Conservation (phyloP, 2,797 vertebrate species). For the Myiotriccus ornatus region DNA sequence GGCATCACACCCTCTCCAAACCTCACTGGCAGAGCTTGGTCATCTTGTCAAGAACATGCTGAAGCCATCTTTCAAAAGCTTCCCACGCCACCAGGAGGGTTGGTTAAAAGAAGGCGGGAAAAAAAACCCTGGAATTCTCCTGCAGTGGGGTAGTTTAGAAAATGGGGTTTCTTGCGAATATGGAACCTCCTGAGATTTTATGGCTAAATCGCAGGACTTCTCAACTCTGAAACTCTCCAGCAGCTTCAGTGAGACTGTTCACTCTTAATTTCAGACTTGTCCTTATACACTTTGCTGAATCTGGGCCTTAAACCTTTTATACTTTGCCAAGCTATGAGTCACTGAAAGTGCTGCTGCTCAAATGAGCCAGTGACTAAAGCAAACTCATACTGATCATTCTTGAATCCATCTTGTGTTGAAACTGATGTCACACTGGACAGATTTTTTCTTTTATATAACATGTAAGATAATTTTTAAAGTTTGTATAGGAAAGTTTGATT, state of each 20-base stretch:
- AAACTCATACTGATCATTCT: neutral
- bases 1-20: neutral
- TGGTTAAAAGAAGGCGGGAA: neutral
- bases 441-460: neutral
- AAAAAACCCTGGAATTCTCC: neutral
- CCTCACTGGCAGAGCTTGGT: neutral
- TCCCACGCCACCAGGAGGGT: neutral
- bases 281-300: neutral
- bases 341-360: neutral
- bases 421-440: neutral
- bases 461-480: neutral
- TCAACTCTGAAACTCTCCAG: neutral
- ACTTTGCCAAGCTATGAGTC: neutral
- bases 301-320: neutral
- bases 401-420: neutral
- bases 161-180: neutral
- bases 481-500: neutral
- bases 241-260: slow-evolving; percentile 21
- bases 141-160: neutral
- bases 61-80: neutral
- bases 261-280: neutral
- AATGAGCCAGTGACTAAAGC: neutral
- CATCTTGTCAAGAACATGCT: neutral
- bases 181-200: neutral
- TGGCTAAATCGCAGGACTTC: neutral